Percentiles rank a stretch among this genome's conserved stretches.
Evolutionary conservation across 2,113 vertebrate species (phyloP).

Genomic region (Brachirus orientalis): DNA sequence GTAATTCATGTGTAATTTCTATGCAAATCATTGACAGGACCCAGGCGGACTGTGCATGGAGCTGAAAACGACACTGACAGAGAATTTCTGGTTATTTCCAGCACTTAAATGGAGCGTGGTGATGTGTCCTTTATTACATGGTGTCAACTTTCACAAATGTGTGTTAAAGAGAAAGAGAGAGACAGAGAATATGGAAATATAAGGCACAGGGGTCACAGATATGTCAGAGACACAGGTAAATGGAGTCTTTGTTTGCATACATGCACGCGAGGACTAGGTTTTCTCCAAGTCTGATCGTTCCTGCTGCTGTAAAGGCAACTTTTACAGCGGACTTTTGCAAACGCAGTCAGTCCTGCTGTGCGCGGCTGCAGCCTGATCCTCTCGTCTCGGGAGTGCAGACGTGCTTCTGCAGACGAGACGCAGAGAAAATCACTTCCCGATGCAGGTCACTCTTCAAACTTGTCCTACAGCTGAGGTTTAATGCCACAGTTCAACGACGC

Average conservation of each 20-base stretch:
- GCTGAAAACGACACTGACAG: slow-evolving; percentile 34
- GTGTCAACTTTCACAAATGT: slow-evolving; percentile 45
- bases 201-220: slow-evolving; percentile 5
- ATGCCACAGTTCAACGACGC: not conserved
- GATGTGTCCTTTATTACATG: slow-evolving; percentile 21
- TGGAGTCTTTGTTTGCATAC: too few relatives aligned
- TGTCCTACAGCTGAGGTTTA: not conserved
- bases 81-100: slow-evolving; percentile 23
- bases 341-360: not conserved
- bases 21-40: slow-evolving; percentile 53
- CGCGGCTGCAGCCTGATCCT: not conserved
- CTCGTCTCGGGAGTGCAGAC: too few relatives aligned
- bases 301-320: too few relatives aligned
- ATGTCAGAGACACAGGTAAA: slow-evolving; percentile 1
- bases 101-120: slow-evolving; percentile 14
- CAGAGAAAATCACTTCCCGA: not conserved
- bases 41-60: too few relatives aligned
- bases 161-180: not conserved
- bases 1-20: slow-evolving; percentile 67
- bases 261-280: too few relatives aligned
- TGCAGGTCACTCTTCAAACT: not conserved
- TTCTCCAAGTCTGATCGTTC: too few relatives aligned
- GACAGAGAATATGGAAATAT: slow-evolving; percentile 47
- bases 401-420: slow-evolving; percentile 8
- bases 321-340: too few relatives aligned